Conservation (phyloP, 1,140 invertebrate genomes). For the Drepana arcuata region DNA sequence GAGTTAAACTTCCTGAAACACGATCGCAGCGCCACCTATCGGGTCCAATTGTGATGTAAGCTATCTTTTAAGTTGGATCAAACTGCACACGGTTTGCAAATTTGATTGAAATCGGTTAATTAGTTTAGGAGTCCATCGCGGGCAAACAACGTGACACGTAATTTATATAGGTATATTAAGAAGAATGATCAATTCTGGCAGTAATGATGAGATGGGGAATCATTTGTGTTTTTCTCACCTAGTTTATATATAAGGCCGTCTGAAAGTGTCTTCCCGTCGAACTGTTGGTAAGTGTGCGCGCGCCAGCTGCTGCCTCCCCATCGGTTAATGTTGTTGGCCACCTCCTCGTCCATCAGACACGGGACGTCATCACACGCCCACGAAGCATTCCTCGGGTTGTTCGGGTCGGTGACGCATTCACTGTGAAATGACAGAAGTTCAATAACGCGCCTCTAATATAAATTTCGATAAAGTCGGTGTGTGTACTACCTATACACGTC, state of each 20-base stretch:
- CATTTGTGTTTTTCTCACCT: conserved; percentile 78
- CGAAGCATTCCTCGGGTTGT: conserved; percentile 54
- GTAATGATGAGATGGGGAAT: too few species aligned
- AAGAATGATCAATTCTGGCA: neutral
- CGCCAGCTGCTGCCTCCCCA: conserved; percentile 76
- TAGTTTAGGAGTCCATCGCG: neutral
- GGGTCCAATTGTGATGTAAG: too few species aligned
- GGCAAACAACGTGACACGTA: neutral
- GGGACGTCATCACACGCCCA: conserved; percentile 80
- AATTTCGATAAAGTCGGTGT: too few species aligned
- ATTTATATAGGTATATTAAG: neutral
- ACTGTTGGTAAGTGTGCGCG: conserved; percentile 85
- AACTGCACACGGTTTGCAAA: too few species aligned
- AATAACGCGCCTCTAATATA: too few species aligned
- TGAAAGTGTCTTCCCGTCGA: conserved; percentile 86
- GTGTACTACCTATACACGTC: too few species aligned
- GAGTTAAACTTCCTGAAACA: too few species aligned
- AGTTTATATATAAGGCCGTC: conserved; percentile 85
- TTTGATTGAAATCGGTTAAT: neutral
- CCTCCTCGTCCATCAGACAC: conserved; percentile 81
- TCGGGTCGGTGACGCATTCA: conserved; percentile 72
- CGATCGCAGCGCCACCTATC: too few species aligned
- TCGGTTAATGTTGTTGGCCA: conserved; percentile 79
- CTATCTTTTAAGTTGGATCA: too few species aligned
- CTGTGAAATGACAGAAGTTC: too few species aligned